Conservation (phyloP, 2,888 invertebrate species). For the Diabrotica balteata region DNA sequence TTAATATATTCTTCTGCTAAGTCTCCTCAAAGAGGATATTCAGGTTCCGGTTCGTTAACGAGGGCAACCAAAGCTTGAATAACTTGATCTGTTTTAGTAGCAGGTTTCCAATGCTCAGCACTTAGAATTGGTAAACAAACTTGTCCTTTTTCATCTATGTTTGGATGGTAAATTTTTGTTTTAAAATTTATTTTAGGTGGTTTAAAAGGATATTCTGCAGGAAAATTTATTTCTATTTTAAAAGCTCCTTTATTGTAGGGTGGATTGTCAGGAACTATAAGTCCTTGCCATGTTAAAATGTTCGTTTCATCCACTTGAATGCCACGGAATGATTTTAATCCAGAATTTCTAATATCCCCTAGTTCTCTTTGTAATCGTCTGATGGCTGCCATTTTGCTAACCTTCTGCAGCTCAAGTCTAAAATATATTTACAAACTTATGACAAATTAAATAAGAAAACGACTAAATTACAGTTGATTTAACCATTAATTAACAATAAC, state of each 20-base stretch:
- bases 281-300: conserved; percentile 94
- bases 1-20: conserved; percentile 96
- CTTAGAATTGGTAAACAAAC: conserved; percentile 97
- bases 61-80: no score
- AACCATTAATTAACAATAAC: conserved; percentile 34
- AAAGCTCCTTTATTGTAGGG: conserved; percentile 99
- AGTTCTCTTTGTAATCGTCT: conserved; percentile 88
- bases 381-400: conserved; percentile 80
- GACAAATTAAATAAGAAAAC: conserved; percentile 35
- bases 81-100: conserved; percentile 99
- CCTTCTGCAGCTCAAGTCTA: conserved; percentile 44
- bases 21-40: no score
- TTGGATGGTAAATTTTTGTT: conserved; percentile 99
- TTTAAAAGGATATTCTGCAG: conserved; percentile 99
- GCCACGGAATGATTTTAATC: conserved; percentile 88
- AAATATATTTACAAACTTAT: conserved; percentile 34
- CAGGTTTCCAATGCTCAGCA: conserved; percentile 99
- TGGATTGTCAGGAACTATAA: conserved; percentile 94
- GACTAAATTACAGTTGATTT: conserved; percentile 33
- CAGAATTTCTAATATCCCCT: conserved; percentile 86
- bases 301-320: conserved; percentile 95
- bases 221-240: conserved; percentile 96
- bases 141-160: conserved; percentile 99
- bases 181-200: conserved; percentile 98
- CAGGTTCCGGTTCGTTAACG: no score